Percentiles rank a stretch among this genome's conserved stretches.
Evolutionary conservation across 2,797 vertebrate genomes (phyloP).

Genomic region (Chloroceryle inda): DNA sequence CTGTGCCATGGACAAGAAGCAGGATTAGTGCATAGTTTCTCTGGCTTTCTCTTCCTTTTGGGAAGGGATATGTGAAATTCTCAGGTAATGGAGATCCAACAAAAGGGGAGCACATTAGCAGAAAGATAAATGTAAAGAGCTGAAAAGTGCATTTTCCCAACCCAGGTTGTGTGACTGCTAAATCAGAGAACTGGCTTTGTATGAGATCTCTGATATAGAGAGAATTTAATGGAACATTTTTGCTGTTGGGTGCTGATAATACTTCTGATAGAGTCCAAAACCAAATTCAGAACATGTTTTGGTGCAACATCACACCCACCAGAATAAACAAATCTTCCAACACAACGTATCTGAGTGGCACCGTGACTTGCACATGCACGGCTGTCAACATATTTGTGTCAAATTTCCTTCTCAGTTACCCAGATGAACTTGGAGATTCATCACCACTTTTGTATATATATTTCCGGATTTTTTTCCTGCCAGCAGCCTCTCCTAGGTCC

Average conservation of each 20-base stretch:
- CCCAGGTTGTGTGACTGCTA: background rate
- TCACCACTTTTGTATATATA: background rate
- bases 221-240: background rate
- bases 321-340: constrained; percentile 18
- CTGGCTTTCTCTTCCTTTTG: background rate
- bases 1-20: background rate
- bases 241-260: background rate
- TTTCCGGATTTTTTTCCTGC: background rate
- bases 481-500: background rate
- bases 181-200: background rate
- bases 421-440: background rate
- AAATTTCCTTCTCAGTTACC: constrained; percentile 19
- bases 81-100: background rate
- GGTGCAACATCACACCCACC: background rate
- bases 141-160: background rate
- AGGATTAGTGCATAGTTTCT: background rate
- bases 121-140: background rate
- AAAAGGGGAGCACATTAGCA: background rate
- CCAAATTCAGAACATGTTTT: background rate
- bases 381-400: constrained; percentile 12
- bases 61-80: background rate
- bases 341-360: background rate
- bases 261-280: background rate
- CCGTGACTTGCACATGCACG: background rate
- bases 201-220: background rate